Base-by-base conservation (phyloP, 2,797 vertebrate species). In the Florisuga fusca region DNA sequence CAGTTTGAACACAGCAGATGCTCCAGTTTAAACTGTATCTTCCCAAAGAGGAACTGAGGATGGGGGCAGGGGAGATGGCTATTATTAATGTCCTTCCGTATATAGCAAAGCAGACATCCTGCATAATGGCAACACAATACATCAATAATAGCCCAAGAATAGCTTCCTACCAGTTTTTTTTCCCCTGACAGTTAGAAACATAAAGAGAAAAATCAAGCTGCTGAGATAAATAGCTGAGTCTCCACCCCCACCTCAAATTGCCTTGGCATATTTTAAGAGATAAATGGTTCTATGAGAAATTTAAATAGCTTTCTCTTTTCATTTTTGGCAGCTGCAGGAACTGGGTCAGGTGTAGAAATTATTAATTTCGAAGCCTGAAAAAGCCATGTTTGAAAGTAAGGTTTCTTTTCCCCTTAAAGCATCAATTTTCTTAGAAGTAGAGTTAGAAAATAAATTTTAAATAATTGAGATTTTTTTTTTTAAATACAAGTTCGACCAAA, bases 271-370 rank as follows among this genome's bases (percentile, higher is more conserved):
- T 97, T 97, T 97, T 97, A 97, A 97, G 95, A 97, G 95, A 97
- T 94, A 97, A 97, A 97, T 94, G 96, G 96, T 96, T 94, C 94
- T 89, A 91, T 84, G 93, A 89, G 94, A 97, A 97, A 97, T 97
- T 97, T 97, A 97, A 97, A 97, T 95, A 96, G 96, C 78, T 96
- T 97, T 97, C 94, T 95, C 93, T 98, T 97, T 97, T 97, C 95
- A 91, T 93, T 96, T 97, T 97, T 97, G 97, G 97, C 97, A 97
- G 96, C 85, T 94, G 96, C 92, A 92, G 94, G 95, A 98, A 98
- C 91, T 98, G 95, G 98, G 97, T 98, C 97, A 98, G 96, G 97
- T 97, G 94, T 98, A 97, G 96, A 97, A 97, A 97, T 98, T 97
- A 98, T 98, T 98, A 97, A 98, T 98, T 98, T 97, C 7, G 83